Evolutionary conservation across 2,797 vertebrate genomes (phyloP).

Genomic region (Poecilia gillii): DNA sequence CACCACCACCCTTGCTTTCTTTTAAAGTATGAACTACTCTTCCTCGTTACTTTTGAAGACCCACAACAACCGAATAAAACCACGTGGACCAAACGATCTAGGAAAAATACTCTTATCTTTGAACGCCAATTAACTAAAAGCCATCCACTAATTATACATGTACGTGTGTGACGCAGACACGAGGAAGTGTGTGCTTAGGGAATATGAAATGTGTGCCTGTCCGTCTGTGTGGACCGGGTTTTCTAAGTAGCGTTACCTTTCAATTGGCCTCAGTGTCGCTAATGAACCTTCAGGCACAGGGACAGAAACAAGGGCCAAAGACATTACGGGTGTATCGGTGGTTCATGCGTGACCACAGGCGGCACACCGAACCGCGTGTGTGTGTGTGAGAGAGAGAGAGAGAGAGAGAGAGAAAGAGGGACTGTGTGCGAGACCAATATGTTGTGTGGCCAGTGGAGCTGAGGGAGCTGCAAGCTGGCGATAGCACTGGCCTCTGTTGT

Average conservation of each 20-base stretch:
- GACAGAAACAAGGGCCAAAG: slow-evolving; percentile 44
- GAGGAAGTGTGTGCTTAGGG: slow-evolving; percentile 16
- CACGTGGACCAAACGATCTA: slow-evolving; percentile 27
- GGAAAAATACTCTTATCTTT: not conserved
- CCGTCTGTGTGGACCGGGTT: slow-evolving; percentile 18
- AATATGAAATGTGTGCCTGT: slow-evolving; percentile 30
- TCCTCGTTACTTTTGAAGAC: slow-evolving; percentile 31
- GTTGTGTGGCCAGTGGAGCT: slow-evolving; percentile 64
- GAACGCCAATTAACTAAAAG: not conserved
- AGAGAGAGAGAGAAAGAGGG: not conserved
- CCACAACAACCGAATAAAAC: not conserved
- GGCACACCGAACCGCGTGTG: slow-evolving; percentile 13
- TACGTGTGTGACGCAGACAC: not conserved
- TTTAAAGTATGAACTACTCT: slow-evolving; percentile 41
- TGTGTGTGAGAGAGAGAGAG: slow-evolving; percentile 31
- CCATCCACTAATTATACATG: not conserved
- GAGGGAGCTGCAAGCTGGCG: slow-evolving; percentile 64
- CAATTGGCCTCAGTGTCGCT: slow-evolving; percentile 71
- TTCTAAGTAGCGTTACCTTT: slow-evolving; percentile 60
- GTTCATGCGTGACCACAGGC: slow-evolving; percentile 27
- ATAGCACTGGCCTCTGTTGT: slow-evolving; percentile 71
- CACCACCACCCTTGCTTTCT: slow-evolving; percentile 7
- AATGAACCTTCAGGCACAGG: slow-evolving; percentile 73
- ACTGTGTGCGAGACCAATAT: slow-evolving; percentile 44
- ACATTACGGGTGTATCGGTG: slow-evolving; percentile 25